Base-by-base conservation (phyloP, 1,140 invertebrate species). In the Drosophila truncata region DNA sequence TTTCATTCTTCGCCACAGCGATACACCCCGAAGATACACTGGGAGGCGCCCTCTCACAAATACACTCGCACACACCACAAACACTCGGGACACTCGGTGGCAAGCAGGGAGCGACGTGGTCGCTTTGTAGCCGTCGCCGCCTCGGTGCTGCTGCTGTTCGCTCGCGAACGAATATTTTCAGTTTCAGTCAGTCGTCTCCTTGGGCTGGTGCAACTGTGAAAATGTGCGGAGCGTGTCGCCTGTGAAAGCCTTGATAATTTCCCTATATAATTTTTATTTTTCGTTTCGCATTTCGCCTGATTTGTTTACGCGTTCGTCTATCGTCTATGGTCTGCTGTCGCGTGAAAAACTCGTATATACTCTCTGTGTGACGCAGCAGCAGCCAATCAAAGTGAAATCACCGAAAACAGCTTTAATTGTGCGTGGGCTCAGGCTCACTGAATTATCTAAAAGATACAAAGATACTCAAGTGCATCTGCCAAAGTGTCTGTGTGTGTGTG, bases 141-240 rank as follows among this genome's bases (percentile, higher is more conserved):
- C 57, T 49, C 64, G 70, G 55, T 25, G 69, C 25, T 46, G 57
- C 27, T 52, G 25, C 35, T 9, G 72, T 52, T 46, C 73, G 86
- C 67, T 82, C 66, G 74, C 62, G 42, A 37, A 25, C 52, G 52
- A 55, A 55, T 78, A 73, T 80, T 90, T 77, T 70, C 44, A 72
- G 35, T 55, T 66, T 73, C 72, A 73, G 70, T 91, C 82, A 91
- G 90, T 91, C 86, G 90, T 91, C 86, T 91, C 90, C 90, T 91
- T 91, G 90, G 83, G 82, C 77, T 90, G 76, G 90, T 91, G 90
- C 74, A 81, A 91, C 82, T 82, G 85, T 90, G 74, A 83, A 91
- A 91, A 91, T 91, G 90, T 91, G 82, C 80, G 85, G 39, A 78
- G 75, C 84, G 77, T 60, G 55, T 78, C 42, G 60, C 39, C 70